A percentile compares a stretch with the other conserved stretches of the same genome.
Conservation (phyloP, 1,140 invertebrate genomes). For the Microplitis demolitor region DNA sequence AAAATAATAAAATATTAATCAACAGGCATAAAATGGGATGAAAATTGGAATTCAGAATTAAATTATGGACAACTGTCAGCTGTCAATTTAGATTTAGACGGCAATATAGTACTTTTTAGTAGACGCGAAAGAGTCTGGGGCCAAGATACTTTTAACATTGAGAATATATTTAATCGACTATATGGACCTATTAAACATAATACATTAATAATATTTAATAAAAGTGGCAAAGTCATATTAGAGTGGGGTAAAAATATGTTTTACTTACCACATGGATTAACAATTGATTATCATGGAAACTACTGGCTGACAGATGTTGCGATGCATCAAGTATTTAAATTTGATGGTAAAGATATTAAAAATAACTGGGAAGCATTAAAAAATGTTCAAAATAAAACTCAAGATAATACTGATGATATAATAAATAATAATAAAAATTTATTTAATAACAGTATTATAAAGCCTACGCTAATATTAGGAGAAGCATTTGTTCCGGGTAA, state of each 20-base stretch:
- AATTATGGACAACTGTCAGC: constrained; percentile 80
- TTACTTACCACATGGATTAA: constrained; percentile 92
- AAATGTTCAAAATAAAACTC: constrained; percentile 45
- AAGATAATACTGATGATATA: constrained; percentile 37
- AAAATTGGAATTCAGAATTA: constrained; percentile 64
- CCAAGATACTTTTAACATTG: constrained; percentile 66
- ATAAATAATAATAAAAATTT: constrained; percentile 29
- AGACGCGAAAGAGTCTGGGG: constrained; percentile 78
- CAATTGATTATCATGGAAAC: constrained; percentile 81
- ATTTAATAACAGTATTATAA: constrained; percentile 42
- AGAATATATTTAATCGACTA: constrained; percentile 67
- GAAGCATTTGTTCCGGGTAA: constrained; percentile 74
- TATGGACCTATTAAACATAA: constrained; percentile 73
- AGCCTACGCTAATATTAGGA: constrained; percentile 50
- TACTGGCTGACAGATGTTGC: constrained; percentile 93
- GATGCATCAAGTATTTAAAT: constrained; percentile 89
- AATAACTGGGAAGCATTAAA: constrained; percentile 36
- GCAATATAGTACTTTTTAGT: constrained; percentile 84
- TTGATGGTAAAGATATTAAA: constrained; percentile 59
- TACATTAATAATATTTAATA: constrained; percentile 75
- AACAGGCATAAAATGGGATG: constrained; percentile 52
- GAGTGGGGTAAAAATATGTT: constrained; percentile 86
- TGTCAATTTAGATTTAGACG: constrained; percentile 74
- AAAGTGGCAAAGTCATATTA: constrained; percentile 72
- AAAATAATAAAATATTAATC: constrained; percentile 12